Evolutionary conservation across 2,888 invertebrate genomes (phyloP).

Genomic region (Podotricha telesiphe): DNA sequence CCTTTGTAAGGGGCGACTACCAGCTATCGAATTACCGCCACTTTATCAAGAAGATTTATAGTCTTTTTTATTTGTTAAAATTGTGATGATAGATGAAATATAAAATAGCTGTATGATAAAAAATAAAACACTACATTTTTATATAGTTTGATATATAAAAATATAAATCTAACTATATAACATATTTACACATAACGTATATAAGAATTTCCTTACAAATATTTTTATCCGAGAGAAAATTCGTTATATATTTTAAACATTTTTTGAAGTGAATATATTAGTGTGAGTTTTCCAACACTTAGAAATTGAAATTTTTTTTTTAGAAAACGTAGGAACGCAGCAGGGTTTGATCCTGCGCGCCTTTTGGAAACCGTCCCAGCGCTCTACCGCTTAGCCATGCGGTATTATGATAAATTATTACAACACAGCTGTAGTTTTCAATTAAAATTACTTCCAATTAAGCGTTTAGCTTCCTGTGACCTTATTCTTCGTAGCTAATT

Average conservation of each 20-base stretch:
- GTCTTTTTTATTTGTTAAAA: constrained; percentile 22
- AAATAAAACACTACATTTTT: constrained; percentile 15
- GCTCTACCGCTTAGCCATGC: no score
- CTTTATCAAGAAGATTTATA: constrained; percentile 49
- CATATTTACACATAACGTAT: no score
- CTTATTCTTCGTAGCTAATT: constrained; percentile 10
- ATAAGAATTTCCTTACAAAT: no score
- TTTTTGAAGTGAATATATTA: no score
- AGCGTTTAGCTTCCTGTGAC: neutral
- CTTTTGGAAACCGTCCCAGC: no score
- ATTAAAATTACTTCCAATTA: constrained; percentile 3
- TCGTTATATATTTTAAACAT: no score
- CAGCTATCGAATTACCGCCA: constrained; percentile 47
- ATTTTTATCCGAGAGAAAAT: neutral
- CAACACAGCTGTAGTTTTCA: neutral
- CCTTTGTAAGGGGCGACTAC: constrained; percentile 40
- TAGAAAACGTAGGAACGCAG: no score
- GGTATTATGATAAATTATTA: no score
- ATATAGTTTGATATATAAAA: neutral
- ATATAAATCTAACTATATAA: no score
- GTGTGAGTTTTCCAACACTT: no score
- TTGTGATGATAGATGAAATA: constrained; percentile 18
- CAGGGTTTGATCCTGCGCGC: no score
- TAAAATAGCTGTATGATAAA: constrained; percentile 9
- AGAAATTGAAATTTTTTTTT: no score